Base-by-base conservation (phyloP, 2,888 invertebrate genomes). In the Lithophane semibrunnea region DNA sequence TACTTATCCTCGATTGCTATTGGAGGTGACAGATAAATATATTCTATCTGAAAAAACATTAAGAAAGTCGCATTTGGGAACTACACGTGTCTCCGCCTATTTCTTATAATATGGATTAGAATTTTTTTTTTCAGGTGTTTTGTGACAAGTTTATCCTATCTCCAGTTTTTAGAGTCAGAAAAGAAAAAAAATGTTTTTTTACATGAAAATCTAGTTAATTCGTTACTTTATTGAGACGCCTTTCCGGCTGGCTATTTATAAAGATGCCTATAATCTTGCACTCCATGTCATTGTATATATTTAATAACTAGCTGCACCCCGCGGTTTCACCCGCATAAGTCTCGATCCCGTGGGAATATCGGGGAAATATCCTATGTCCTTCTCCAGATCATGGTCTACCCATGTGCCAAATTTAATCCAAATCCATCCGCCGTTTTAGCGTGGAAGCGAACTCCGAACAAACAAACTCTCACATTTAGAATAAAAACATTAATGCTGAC, bases 1-100 rank as follows among this genome's bases (percentile, higher is more conserved):
- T 44, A 49, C 49, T 70, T 29, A 74, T 71, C 61, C 83, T 73
- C 71, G 63, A 54, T 83, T 63, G 72, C 47, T 47, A 82, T 79
- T 79, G 79, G 83, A 21, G 37, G 68, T 56, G 29, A 21, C 29
- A 73, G 13, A 70, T 73, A 18, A 74, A 70, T 75, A 12, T 24
- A 29, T 73, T 49, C 37, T 37, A 72, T 21, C n/a, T 8, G 21
- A 61, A 80, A 66, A n/a, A 84, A 13, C 3, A 42, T 52, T 42
- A 49, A 67, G 44, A 72, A 64, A 72, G 24, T 18, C n/a, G n/a
- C 10, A 49, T 64, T 54, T 68, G 10, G n/a, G 4, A 5, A 18
- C 44, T 21, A 42, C 42, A n/a, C 12, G 12, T 42, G 13, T 37
- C 5, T 44, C 54, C 29, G 49, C 42, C 37, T 47, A 8, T 42